Base-by-base conservation (phyloP, 2,888 invertebrate genomes). In the Campaea margaritaria region DNA sequence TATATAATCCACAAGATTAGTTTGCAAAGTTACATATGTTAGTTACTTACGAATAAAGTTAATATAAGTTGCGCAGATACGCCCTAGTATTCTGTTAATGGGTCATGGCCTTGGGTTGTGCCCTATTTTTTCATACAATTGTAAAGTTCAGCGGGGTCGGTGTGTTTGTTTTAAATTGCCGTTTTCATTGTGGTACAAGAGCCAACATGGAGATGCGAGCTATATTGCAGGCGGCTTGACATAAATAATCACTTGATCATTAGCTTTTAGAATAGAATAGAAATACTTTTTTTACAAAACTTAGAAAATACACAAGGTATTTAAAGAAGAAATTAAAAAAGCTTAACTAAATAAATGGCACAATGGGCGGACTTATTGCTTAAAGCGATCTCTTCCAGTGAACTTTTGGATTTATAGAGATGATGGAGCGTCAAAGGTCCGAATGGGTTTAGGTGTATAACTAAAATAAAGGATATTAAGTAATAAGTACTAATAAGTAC, bases 91-190 rank as follows among this genome's bases (percentile, higher is more conserved):
- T 50, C 51, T 43, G 62, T 63, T 55, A 43, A 58, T 63, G 45
- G 69, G 71, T 67, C 69, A 71, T 59, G 69, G 69, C 63, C 66
- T 49, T 45, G 21, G 13, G 51, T 59, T 58, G 55, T 58, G 67
- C 54, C 64, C 68, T 57, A 66, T 71, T 68, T 71, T 68, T 67
- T 62, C 51, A 61, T 67, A 58, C 65, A 61, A 68, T 69, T 72
- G 68, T 65, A 66, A 67, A 68, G 58, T 62, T 58, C 54, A 58
- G 58, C 60, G 50, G 57, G 39, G 54, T 52, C 14, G 53, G 53
- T 60, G 53, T 65, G 66, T 69, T 68, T 67, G 69, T 64, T 57
- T 65, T 47, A 63, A 63, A 68, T 64, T 64, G 68, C 49, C 62
- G 44, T 54, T 64, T 64, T 61, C 60, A 66, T 62, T 55, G 55